phyloP scores from a whole-genome alignment of 1,140 invertebrate genomes.

The Halictus rubicundus region DNA sequence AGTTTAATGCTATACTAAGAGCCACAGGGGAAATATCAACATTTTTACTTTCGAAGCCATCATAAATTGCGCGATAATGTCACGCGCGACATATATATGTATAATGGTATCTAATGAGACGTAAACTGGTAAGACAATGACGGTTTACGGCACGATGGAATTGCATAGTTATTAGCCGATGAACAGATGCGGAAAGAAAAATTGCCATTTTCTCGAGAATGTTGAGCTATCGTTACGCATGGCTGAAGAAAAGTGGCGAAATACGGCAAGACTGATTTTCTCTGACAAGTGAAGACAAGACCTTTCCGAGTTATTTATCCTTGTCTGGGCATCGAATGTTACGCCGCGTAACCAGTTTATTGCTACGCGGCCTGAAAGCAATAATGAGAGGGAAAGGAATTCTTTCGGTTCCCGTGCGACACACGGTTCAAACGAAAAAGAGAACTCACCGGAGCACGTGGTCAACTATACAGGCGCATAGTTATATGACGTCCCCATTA shows the following conservation, averaged over 20 bases:
- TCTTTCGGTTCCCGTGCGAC: not conserved
- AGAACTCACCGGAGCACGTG: not conserved
- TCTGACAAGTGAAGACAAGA: conserved; percentile 2
- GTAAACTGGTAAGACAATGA: not conserved
- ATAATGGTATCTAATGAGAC: not conserved
- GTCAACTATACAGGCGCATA: no score
- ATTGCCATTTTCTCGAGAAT: not conserved
- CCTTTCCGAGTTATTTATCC: conserved; percentile 4
- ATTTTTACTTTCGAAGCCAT: not conserved
- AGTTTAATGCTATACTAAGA: no score
- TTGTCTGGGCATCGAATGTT: conserved; percentile 6
- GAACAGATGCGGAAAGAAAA: not conserved
- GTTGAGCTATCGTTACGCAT: not conserved
- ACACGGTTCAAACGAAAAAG: conserved; percentile 2
- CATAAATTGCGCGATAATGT: not conserved
- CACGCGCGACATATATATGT: no score
- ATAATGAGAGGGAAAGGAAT: conserved; percentile 39
- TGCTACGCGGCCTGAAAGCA: conserved; percentile 19
- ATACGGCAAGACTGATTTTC: not conserved
- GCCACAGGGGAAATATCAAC: not conserved
- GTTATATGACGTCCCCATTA: no score
- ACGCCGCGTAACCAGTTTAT: not conserved
- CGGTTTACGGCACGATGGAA: not conserved
- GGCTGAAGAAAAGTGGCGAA: not conserved
- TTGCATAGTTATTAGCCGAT: not conserved